Conservation (phyloP, 2,113 vertebrate species). For the Albula glossodonta region DNA sequence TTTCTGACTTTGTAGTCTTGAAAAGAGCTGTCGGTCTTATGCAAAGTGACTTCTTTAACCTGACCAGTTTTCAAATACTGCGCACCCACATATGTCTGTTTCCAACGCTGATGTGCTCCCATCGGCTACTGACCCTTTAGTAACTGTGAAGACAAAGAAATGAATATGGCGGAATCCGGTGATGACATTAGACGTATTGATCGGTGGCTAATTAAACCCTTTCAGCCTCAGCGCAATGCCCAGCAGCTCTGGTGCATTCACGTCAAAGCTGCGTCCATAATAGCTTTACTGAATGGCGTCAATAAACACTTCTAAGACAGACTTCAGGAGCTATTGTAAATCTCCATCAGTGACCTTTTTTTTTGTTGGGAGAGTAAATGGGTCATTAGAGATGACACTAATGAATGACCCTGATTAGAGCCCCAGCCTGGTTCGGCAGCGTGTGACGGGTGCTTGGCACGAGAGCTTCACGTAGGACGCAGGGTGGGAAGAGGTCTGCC, state of each 20-base stretch:
- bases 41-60: neutral
- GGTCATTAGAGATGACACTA: conserved; percentile 75
- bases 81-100: neutral
- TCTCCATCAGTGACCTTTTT: conserved; percentile 74
- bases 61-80: neutral
- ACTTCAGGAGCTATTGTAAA: conserved; percentile 65
- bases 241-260: conserved; percentile 41
- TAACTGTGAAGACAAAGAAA: neutral
- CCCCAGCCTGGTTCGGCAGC: conserved; percentile 54
- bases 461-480: conserved; percentile 38
- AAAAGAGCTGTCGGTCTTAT: conserved; percentile 19
- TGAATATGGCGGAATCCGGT: neutral
- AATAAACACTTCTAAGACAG: conserved; percentile 63
- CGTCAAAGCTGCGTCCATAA: conserved; percentile 62
- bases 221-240: conserved; percentile 48
- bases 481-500: conserved; percentile 46
- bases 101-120: neutral
- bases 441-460: conserved; percentile 65
- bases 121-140: neutral
- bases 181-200: conserved; percentile 43
- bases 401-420: conserved; percentile 76
- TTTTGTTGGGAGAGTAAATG: conserved; percentile 65
- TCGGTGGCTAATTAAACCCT: conserved; percentile 67
- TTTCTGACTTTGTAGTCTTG: neutral
- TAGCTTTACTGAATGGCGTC: conserved; percentile 67